Base-by-base conservation (phyloP, 2,797 vertebrate species). In the Sebastes glaucus region DNA sequence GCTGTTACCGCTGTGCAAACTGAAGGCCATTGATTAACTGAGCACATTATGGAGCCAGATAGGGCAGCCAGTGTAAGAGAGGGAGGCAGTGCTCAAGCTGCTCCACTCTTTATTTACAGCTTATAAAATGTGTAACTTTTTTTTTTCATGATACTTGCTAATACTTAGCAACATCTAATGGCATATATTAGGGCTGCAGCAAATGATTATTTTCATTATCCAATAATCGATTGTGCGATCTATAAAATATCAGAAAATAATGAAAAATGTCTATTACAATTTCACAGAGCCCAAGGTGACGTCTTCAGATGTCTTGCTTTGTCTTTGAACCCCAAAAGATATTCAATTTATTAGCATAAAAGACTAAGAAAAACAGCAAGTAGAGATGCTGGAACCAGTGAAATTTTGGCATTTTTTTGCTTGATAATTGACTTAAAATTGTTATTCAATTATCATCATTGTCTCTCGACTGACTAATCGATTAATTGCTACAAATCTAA, bases 1-100 rank as follows among this genome's bases (percentile, higher is more conserved):
- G 60, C 80, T 77, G 85, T 65, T 27, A 32, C 35, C 13, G 65
- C 68, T 71, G 81, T 80, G 78, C 18, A 56, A 73, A 71, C 77
- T 67, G 56, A 71, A 49, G 72, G 46, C 42, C n/a, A 22, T 42
- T 67, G 66, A 79, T 78, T 55, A 61, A 23, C 55, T 66, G 1
- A 23, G 32, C 25, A 65, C 71, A 78, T 18, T 33, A 76, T 53
- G 52, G 65, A 80, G 70, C 63, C 55, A 74, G 73, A 80, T 46
- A 14, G 35, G 42, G 42, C 42, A 18, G 9, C 13, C 55, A 9
- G 57, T 56, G 79, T 77, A 62, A 49, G 42, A 49, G 61, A 70
- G 71, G 72, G 46, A 68, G 61, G 59, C 71, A 2, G 5, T 2
- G 27, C 23, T 59, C n/a, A 60, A 74, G 35, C 57, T 62, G 38